phyloP scores from a whole-genome alignment of 1,140 invertebrate genomes.

The Drosophila obscura region DNA sequence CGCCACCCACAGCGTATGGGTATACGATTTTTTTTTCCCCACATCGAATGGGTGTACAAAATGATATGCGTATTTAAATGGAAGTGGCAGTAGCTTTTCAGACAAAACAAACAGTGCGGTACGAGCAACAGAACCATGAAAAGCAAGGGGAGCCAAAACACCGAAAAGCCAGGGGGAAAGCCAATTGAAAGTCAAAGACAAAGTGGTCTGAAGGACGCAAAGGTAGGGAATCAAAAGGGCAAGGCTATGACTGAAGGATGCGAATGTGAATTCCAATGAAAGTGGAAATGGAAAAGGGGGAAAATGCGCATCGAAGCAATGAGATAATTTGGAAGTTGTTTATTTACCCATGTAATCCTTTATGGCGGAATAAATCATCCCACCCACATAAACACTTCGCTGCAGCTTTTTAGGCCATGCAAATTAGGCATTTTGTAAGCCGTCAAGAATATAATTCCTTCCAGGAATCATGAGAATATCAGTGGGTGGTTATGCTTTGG shows the following conservation, averaged over 20 bases:
- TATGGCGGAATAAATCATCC: not conserved
- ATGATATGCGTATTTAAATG: slow-evolving; percentile 78
- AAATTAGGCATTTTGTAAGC: too few species aligned
- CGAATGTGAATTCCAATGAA: not conserved
- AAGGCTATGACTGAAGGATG: too few species aligned
- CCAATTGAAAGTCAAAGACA: slow-evolving; percentile 19
- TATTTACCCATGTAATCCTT: slow-evolving; percentile 30
- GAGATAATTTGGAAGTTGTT: slow-evolving; percentile 11
- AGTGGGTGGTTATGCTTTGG: too few species aligned
- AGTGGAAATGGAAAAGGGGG: not conserved
- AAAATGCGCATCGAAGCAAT: slow-evolving; percentile 9
- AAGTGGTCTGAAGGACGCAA: slow-evolving; percentile 13
- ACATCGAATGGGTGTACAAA: slow-evolving; percentile 43
- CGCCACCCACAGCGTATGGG: slow-evolving; percentile 1
- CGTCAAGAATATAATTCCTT: too few species aligned
- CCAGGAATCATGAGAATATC: too few species aligned
- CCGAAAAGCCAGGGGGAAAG: not conserved
- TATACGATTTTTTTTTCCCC: slow-evolving; percentile 1
- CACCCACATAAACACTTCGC: not conserved
- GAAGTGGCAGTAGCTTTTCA: slow-evolving; percentile 37
- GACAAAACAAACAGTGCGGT: slow-evolving; percentile 4
- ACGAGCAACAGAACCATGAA: slow-evolving; percentile 8
- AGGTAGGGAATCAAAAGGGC: too few species aligned
- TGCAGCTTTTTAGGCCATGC: not conserved
- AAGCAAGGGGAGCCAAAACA: not conserved